Conservation (phyloP, 2,797 vertebrate genomes). For the Atherinosoma microstoma region DNA sequence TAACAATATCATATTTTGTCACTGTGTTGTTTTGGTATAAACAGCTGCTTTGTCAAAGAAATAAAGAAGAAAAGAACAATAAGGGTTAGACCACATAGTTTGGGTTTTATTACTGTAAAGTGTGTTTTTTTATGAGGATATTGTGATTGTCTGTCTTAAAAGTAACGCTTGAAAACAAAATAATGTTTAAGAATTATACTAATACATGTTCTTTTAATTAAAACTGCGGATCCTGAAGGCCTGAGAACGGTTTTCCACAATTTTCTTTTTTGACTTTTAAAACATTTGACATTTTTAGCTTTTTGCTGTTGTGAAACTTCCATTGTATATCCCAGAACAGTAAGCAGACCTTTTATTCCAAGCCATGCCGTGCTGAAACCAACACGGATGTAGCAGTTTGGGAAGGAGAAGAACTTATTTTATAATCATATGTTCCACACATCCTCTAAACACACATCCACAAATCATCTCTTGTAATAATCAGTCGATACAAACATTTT, state of each 20-base stretch:
- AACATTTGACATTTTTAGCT: not conserved
- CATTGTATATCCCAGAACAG: slow-evolving; percentile 1
- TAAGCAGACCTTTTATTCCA: not conserved
- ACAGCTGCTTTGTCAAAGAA: not conserved
- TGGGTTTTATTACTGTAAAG: not conserved
- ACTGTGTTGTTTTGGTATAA: not conserved
- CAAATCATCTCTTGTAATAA: not conserved
- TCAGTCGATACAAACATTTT: not conserved
- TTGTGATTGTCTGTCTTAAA: not conserved
- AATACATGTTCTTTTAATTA: too few species aligned
- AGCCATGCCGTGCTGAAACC: not conserved
- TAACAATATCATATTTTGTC: not conserved
- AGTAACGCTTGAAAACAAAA: too few species aligned
- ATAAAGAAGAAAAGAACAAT: not conserved
- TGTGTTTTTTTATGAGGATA: not conserved
- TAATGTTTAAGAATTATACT: too few species aligned
- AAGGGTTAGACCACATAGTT: not conserved
- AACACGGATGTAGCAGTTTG: not conserved
- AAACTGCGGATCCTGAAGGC: not conserved
- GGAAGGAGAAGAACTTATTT: not conserved
- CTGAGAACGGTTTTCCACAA: not conserved
- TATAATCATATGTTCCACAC: slow-evolving; percentile 1
- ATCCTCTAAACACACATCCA: not conserved
- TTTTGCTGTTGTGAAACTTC: not conserved
- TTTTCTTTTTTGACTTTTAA: too few species aligned